Evolutionary conservation across 1,140 invertebrate genomes (phyloP), one percentile per base, ranked within the genome.

Genomic region (Halesus radiatus): DNA sequence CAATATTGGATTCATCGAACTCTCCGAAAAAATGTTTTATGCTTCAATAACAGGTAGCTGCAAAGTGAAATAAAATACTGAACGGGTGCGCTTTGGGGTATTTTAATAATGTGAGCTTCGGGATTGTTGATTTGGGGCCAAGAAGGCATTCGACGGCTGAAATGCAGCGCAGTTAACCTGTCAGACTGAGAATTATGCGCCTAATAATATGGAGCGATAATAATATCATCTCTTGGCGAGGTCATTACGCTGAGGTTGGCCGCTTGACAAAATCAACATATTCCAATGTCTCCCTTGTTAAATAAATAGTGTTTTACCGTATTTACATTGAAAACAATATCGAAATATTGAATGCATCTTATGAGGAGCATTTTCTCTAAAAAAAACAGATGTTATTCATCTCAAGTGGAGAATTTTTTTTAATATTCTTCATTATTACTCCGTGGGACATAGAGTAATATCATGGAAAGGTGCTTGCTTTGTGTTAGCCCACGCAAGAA

Each of bases 121-220:
- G 32, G 60, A 66, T 53, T 77, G 76, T 77, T 64, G 76, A 77
- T 77, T 77, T 77, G 76, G 72, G 76, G 76, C 76, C 76, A 77
- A 77, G 62, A 77, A 26, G 45, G 62, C 32, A 52, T 77, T 77
- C 76, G 32, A 54, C 26, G 37, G 15, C 45, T 68, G 76, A 77
- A 77, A 77, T 77, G 76, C 76, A 77, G 50, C 62, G 60, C 76
- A 66, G 52, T 77, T 52, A 77, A 77, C 45, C 76, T 77, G 76
- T 77, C 76, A 66, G 29, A 3, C 22, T 1, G 20, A 45, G 53
- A 66, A 77, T 77, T 62, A 77, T 62, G 37, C 26, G 37, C 62
- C 23, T 52, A 66, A 58, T 66, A 77, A 68, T 66, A 53, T 45
- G 29, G 18, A 52, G 45, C 1, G 68, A 72, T 45, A 13, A 32